A percentile compares a stretch with the other conserved stretches of the same genome.
These are phyloP conservation scores for Rhinolophus sinicus DNA, from an alignment of 2,113 vertebrate species.

Conservation along the genomic window DNA sequence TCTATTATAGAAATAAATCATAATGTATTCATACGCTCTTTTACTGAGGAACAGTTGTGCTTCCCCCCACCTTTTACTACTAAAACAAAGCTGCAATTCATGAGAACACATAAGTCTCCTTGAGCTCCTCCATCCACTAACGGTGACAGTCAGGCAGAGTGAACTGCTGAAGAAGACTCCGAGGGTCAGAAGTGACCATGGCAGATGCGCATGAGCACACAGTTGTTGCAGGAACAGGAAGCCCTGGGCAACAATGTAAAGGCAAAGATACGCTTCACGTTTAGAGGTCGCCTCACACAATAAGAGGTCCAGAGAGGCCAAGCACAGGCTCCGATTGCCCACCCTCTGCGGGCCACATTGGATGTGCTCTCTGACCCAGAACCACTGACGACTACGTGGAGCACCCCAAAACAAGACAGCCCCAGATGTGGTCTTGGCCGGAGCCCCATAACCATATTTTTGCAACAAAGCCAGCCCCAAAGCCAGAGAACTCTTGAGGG, in stretches of 20 bases:
- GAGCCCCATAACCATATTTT: not conserved
- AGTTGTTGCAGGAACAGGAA: not conserved
- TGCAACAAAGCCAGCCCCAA: not conserved
- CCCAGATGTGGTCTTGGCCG: not conserved
- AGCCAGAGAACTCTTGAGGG: not conserved
- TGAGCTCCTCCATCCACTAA: too few relatives aligned
- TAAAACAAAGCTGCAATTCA: not conserved
- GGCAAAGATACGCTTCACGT: rapidly evolving
- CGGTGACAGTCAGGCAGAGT: not conserved
- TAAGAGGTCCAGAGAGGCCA: not conserved
- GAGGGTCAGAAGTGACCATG: too few relatives aligned
- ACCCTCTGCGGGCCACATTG: not conserved
- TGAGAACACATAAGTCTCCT: not conserved
- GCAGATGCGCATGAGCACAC: rapidly evolving
- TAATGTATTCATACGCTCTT: not conserved
- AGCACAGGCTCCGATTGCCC: not conserved
- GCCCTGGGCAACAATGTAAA: rapidly evolving
- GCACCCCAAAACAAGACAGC: not conserved
- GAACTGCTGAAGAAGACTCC: not conserved
- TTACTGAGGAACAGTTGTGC: not conserved
- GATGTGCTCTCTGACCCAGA: not conserved
- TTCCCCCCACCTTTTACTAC: not conserved
- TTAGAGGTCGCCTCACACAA: not conserved
- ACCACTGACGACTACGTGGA: not conserved
- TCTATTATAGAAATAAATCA: not conserved